These are phyloP conservation scores for Clarias magur DNA, from an alignment of 2,113 vertebrate species.

Conservation along the genomic window DNA sequence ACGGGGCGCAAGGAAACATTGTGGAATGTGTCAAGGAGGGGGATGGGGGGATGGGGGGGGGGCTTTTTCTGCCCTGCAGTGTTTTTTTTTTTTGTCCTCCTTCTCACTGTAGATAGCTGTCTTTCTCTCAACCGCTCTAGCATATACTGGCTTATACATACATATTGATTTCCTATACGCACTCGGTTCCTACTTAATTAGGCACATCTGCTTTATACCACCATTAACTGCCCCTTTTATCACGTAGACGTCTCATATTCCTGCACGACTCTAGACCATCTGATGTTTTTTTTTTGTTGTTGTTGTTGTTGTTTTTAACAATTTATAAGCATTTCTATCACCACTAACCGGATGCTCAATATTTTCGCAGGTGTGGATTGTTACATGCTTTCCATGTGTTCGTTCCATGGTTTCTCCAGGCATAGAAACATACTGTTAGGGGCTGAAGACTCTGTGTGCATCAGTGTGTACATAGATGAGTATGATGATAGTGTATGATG, in stretches of 20 bases:
- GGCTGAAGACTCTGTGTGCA: not conserved
- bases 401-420: not conserved
- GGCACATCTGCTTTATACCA: not conserved
- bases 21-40: constrained; percentile 52
- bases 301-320: not conserved
- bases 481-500: not conserved
- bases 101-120: constrained; percentile 50
- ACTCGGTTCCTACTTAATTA: not conserved
- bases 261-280: not conserved
- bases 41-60: not conserved
- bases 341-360: not conserved
- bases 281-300: too few relatives aligned
- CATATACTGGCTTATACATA: not conserved
- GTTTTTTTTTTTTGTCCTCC: constrained; percentile 36
- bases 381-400: not conserved
- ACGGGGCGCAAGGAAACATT: constrained; percentile 59
- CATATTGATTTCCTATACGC: not conserved
- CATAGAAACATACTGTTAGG: not conserved
- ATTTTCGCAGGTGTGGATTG: not conserved
- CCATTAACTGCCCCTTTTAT: not conserved
- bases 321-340: not conserved
- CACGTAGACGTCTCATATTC: not conserved
- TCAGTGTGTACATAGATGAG: not conserved
- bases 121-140: constrained; percentile 46
- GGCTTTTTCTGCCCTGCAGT: constrained; percentile 61